Evolutionary conservation across 2,797 vertebrate genomes (phyloP).

Genomic region (Bradypodion pumilum): DNA sequence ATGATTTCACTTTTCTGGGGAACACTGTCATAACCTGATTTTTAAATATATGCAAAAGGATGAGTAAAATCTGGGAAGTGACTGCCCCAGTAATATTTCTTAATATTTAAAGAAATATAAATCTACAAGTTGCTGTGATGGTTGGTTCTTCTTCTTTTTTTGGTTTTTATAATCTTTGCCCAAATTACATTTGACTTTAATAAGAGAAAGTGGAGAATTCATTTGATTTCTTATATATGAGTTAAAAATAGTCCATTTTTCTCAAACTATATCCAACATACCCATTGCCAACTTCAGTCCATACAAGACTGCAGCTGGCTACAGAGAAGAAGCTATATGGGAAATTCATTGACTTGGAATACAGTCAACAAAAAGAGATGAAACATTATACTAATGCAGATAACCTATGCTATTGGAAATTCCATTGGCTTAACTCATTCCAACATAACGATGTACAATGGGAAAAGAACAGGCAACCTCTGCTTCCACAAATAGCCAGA

Average conservation of each 20-base stretch:
- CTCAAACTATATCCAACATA: background rate
- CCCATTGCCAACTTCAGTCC: conserved; percentile 47
- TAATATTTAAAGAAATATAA: background rate
- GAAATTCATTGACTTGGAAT: conserved; percentile 50
- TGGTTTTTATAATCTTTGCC: conserved; percentile 37
- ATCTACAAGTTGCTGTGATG: conserved; percentile 18
- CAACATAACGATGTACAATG: conserved; percentile 22
- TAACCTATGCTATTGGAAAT: conserved; percentile 3
- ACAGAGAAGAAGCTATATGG: conserved; percentile 36
- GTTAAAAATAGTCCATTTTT: background rate
- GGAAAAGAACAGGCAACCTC: background rate
- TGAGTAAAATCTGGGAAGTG: background rate
- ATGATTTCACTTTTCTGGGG: background rate
- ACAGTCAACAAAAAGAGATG: conserved; percentile 53
- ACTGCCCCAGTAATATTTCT: background rate
- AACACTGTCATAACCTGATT: background rate
- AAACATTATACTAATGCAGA: conserved; percentile 45
- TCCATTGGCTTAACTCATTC: conserved; percentile 51
- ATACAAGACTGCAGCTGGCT: conserved; percentile 50
- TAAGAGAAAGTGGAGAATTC: conserved; percentile 25
- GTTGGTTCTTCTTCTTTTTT: conserved; percentile 8
- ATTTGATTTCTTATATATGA: background rate
- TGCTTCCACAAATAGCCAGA: conserved; percentile 13
- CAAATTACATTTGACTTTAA: conserved; percentile 35
- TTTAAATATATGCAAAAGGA: background rate